Evolutionary conservation across 2,888 invertebrate genomes (phyloP).

Genomic region (Bombylius major): DNA sequence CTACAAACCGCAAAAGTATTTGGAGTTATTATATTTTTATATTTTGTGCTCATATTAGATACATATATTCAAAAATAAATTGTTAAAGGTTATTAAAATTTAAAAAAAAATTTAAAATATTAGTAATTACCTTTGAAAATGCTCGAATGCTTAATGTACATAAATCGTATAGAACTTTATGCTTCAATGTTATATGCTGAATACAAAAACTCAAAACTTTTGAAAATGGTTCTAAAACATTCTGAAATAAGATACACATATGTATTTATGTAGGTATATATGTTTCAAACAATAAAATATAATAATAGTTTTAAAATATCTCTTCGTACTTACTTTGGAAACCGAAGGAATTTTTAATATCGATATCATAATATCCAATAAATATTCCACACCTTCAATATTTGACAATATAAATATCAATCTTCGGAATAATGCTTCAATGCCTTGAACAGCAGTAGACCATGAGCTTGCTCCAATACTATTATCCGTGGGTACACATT

Average conservation of each 20-base stretch:
- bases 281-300: too few relatives aligned
- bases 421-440: conserved; percentile 76
- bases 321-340: conserved; percentile 21
- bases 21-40: too few relatives aligned
- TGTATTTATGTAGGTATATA: too few relatives aligned
- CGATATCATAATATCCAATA: conserved; percentile 62
- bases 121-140: conserved; percentile 51
- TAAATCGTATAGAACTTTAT: conserved; percentile 69
- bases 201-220: conserved; percentile 89
- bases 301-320: neutral
- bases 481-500: conserved; percentile 77
- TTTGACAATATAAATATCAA: conserved; percentile 56
- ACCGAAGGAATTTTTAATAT: conserved; percentile 72
- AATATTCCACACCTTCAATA: conserved; percentile 55
- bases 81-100: too few relatives aligned
- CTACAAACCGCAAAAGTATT: too few relatives aligned
- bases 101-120: too few relatives aligned
- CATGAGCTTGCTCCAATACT: conserved; percentile 57
- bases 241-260: conserved; percentile 37
- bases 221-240: conserved; percentile 86
- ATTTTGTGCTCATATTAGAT: too few relatives aligned
- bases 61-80: too few relatives aligned
- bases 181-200: conserved; percentile 72
- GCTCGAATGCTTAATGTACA: conserved; percentile 83
- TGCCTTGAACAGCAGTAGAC: conserved; percentile 68